A percentile compares a stretch with the other conserved stretches of the same genome.
phyloP scores from a whole-genome alignment of 2,113 vertebrate species.

The Pollachius pollachius region DNA sequence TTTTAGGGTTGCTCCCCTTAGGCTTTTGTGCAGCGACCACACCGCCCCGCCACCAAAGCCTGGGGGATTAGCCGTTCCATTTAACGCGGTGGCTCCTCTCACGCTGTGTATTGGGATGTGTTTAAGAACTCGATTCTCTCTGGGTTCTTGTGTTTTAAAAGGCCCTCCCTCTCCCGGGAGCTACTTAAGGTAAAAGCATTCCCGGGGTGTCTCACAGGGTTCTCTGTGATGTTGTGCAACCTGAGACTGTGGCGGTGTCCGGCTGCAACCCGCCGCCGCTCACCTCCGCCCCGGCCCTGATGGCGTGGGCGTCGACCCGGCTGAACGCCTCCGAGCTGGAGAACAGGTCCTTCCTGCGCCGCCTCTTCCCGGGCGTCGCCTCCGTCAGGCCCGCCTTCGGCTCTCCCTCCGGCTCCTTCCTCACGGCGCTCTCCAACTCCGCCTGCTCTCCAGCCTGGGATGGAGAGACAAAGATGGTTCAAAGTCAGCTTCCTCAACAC shows the following conservation, averaged over 20 bases:
- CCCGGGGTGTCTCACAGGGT: neutral
- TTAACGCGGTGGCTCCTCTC: neutral
- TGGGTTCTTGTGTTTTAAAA: neutral
- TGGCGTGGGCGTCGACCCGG: conserved; percentile 60
- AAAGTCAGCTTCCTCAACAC: neutral
- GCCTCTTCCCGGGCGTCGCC: conserved; percentile 39
- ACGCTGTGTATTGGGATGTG: neutral
- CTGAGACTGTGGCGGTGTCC: neutral
- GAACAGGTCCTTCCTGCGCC: conserved; percentile 66
- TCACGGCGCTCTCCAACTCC: conserved; percentile 72
- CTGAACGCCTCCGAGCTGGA: conserved; percentile 57
- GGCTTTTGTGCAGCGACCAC: neutral
- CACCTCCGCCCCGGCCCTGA: conserved; percentile 69
- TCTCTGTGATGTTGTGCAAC: neutral
- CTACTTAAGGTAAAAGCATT: conserved; percentile 1
- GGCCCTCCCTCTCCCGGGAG: neutral
- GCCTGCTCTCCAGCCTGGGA: conserved; percentile 86
- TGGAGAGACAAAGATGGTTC: conserved; percentile 4
- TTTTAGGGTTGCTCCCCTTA: neutral
- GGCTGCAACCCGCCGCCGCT: conserved; percentile 2
- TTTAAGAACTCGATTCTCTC: neutral
- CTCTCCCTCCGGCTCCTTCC: conserved; percentile 41
- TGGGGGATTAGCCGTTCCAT: neutral
- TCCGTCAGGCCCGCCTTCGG: conserved; percentile 20
- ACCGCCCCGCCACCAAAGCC: neutral